Evolutionary conservation across 1,140 invertebrate species (phyloP), one percentile per base, ranked within the genome.

Genomic region (Ditylenchus dipsaci): DNA sequence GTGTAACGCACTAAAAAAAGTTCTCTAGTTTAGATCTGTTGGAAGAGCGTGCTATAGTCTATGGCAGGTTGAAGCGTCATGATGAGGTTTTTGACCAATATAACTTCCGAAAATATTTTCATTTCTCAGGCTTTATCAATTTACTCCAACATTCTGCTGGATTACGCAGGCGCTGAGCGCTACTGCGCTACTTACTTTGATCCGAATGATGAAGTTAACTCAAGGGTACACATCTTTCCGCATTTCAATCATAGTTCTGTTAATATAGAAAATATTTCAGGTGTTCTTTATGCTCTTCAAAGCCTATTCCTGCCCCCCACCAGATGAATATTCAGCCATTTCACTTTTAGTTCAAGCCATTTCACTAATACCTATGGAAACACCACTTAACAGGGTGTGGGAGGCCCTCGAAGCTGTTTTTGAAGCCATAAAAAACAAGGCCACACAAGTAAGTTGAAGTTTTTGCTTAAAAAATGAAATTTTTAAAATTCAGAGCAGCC

Each of bases 21-120:
- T n/a, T n/a, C n/a, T n/a, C n/a, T n/a, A n/a, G n/a, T 69, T 49
- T 38, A 75, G 81, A 63, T 73, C 84, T 97, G 68, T 90, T 91
- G 82, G 92, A 96, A 84, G 95, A 97, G 85, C 86, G 92, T 66
- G 93, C 95, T 0, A 88, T 97, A 30, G 89, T 97, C 66, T 84
- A 95, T 19, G 93, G 92, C 1, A 89, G 90, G 75, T 85, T 96
- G 1, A 91, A 90, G 8, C 85, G 89, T 53, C 91, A 94, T 85
- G 90, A 96, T 79, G 90, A 96, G 83, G 59, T 61, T 26, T 26
- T 19, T 53, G n/a, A n/a, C n/a, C n/a, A n/a, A n/a, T n/a, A n/a
- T 53, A 7, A 21, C 8, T 53, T 53, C 49, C n/a, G 3, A 53
- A 7, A 17, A 53, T 17, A 53, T 53, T 3, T 61, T 61, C 1